These are phyloP conservation scores for Condylura cristata DNA, from an alignment of 2,113 vertebrate species.

Conservation along the genomic window DNA sequence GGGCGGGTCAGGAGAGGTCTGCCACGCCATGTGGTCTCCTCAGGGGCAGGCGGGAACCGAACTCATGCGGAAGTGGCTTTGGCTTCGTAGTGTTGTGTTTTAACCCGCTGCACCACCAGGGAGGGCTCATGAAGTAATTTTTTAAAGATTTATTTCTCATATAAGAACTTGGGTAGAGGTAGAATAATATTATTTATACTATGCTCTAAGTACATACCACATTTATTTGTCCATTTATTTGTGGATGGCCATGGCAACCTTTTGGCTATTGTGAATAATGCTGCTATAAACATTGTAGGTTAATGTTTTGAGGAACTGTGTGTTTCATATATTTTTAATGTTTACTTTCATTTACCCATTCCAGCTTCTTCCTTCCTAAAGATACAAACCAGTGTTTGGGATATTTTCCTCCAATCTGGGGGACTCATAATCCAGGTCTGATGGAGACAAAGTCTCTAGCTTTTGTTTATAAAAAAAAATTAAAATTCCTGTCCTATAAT, in stretches of 20 bases:
- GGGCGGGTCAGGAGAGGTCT: no score
- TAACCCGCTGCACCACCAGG: no score
- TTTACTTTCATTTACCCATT: not conserved
- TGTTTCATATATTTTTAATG: not conserved
- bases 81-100: no score
- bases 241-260: not conserved
- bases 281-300: not conserved
- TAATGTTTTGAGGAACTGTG: not conserved
- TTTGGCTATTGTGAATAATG: not conserved
- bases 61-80: no score
- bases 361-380: not conserved
- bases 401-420: not conserved
- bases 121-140: no score
- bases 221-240: not conserved
- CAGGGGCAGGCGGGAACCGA: no score
- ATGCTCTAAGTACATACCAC: not conserved
- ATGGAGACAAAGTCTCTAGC: not conserved
- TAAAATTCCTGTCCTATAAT: not conserved
- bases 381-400: not conserved
- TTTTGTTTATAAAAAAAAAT: not conserved
- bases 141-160: no score
- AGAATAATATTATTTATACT: not conserved
- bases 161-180: no score
- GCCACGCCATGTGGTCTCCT: no score
- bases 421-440: not conserved